These are phyloP conservation scores for Smittia aterrima DNA, from an alignment of 2,888 invertebrate genomes.

Conservation along the genomic window DNA sequence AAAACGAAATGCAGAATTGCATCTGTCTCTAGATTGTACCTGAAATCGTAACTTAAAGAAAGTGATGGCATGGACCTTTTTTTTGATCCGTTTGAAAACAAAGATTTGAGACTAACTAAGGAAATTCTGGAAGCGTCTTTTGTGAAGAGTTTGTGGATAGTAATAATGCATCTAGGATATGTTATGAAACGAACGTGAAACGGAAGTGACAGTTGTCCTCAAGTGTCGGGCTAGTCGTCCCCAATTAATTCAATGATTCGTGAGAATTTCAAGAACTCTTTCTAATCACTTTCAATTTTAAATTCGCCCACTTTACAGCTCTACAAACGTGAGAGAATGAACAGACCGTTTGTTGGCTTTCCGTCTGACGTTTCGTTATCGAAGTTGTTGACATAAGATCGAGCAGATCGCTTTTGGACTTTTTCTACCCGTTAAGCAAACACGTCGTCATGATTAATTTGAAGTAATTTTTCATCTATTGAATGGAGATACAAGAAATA, in stretches of 20 bases:
- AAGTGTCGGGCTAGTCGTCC: conserved; percentile 15
- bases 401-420: not conserved
- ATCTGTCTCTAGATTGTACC: conserved; percentile 21
- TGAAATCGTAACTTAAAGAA: not conserved
- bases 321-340: not conserved
- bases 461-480: conserved; percentile 34
- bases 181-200: conserved; percentile 4
- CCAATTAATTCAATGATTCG: not conserved
- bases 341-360: conserved; percentile 5
- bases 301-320: not conserved
- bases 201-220: conserved; percentile 37
- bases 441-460: conserved; percentile 35
- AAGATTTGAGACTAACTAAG: not conserved
- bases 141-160: not conserved
- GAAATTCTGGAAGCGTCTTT: not conserved
- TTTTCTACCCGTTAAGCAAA: not conserved
- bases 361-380: not conserved
- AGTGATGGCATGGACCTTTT: conserved; percentile 18
- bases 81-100: not conserved
- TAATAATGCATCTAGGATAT: conserved; percentile 12
- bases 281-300: not conserved
- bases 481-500: conserved; percentile 13
- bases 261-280: not conserved
- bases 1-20: conserved; percentile 34
- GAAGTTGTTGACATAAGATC: not conserved